These are phyloP conservation scores for Todiramphus chloris DNA, from an alignment of 2,113 vertebrate species.

Conservation along the genomic window DNA sequence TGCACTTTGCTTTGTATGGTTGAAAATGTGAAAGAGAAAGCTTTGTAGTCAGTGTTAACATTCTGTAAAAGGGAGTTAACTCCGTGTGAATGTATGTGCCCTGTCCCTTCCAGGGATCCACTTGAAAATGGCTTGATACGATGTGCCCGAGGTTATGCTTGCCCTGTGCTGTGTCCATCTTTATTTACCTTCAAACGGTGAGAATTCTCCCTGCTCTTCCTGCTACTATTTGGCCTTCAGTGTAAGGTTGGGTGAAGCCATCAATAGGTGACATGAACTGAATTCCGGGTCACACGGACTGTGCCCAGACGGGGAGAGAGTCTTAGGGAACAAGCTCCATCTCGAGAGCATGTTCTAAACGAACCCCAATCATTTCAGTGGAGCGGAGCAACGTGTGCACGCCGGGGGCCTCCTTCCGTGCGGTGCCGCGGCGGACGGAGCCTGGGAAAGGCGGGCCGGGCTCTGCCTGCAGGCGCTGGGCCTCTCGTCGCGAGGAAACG, in stretches of 20 bases:
- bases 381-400: rapidly evolving
- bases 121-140: rapidly evolving
- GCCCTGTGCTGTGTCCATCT: neutral
- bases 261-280: rapidly evolving
- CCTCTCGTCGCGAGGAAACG: neutral
- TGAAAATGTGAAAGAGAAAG: neutral
- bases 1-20: rapidly evolving
- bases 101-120: rapidly evolving
- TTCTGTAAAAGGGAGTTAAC: neutral
- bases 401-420: too few species aligned
- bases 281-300: neutral
- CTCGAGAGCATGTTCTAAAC: rapidly evolving
- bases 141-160: rapidly evolving
- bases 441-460: neutral
- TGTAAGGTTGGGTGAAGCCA: rapidly evolving
- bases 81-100: rapidly evolving
- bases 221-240: rapidly evolving
- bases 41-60: rapidly evolving
- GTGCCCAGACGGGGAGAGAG: too few species aligned
- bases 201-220: neutral
- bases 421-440: neutral
- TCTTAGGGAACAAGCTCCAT: rapidly evolving
- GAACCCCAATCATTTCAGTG: rapidly evolving
- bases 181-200: neutral
- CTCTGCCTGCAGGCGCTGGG: neutral